Evolutionary conservation across 2,888 invertebrate genomes (phyloP), one percentile per base, ranked within the genome.

Genomic region (Sphaerophoria taeniata): DNA sequence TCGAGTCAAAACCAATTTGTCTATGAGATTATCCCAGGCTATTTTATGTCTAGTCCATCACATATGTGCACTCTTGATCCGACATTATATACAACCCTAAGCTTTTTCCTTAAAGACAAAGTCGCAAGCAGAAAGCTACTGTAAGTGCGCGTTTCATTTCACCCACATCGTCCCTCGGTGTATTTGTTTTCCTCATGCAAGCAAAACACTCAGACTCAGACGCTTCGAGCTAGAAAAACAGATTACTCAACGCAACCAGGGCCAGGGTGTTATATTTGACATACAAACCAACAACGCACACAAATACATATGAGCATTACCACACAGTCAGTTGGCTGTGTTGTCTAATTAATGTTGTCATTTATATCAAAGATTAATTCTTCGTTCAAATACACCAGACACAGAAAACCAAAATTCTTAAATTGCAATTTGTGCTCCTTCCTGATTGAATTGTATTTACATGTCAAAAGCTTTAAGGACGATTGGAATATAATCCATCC

Each of bases 281-380:
- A 24, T 24, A 24, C 24, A 24, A 24, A 24, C 24, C 24, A 24
- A 24, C 24, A 24, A 24, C 24, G 24, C 24, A 24, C 24, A 24
- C 24, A 24, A 24, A 9, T 53, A 11, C 31, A 24, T 24, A 11
- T 31, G 6, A 45, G 31, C 16, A 47, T 47, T 51, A 36, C 14
- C 51, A 53, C 9, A 39, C 39, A 39, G 39, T 9, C 39, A 47
- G 33, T 47, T 24, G 36, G 55, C 60, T 53, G 43, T 31, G 39
- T 39, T 63, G 55, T 77, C 73, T 83, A 83, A 83, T 83, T 83
- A 83, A 77, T 77, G 63, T 73, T 77, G 77, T 63, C 82, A 73
- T 72, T 73, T 55, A 58, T 53, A 51, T 24, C 1, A 14, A 6
- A 55, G 14, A 61, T 16, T 65, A 51, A 24, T 9, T 39, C 58